Evolutionary conservation across 2,113 vertebrate species (phyloP).

Genomic region (Ciconia maguari): DNA sequence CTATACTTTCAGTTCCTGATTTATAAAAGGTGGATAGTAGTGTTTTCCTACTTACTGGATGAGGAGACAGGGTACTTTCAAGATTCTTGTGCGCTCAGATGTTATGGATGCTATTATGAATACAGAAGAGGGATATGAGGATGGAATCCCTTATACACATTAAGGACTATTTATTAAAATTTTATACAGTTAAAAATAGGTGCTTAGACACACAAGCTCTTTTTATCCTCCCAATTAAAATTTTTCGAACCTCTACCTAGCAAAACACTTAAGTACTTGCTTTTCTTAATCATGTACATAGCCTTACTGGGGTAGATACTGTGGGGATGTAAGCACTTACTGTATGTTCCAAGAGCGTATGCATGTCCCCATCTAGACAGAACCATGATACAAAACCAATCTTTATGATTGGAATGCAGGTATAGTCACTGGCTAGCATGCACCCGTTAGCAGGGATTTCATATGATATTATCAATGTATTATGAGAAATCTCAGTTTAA

Average conservation of each 20-base stretch:
- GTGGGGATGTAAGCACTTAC: not conserved
- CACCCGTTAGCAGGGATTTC: not conserved
- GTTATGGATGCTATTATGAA: not conserved
- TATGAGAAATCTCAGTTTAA: not conserved
- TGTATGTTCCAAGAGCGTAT: not conserved
- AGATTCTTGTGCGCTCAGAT: not conserved
- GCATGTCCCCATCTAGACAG: not conserved
- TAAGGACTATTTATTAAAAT: not conserved
- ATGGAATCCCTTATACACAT: not conserved
- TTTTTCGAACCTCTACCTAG: not conserved
- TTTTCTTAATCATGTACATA: not conserved
- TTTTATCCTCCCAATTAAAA: not conserved
- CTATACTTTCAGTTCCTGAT: not conserved
- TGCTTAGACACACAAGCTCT: not conserved
- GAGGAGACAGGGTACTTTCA: not conserved
- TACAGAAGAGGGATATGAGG: not conserved
- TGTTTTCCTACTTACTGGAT: not conserved
- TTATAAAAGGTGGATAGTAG: not conserved
- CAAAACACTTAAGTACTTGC: not conserved
- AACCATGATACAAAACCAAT: not conserved
- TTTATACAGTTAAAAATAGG: not conserved
- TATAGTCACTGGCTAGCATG: not conserved
- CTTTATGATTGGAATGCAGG: not conserved
- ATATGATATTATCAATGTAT: not conserved
- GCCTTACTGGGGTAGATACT: not conserved